Conservation (phyloP, 2,888 invertebrate species). For the Polyommatus icarus region DNA sequence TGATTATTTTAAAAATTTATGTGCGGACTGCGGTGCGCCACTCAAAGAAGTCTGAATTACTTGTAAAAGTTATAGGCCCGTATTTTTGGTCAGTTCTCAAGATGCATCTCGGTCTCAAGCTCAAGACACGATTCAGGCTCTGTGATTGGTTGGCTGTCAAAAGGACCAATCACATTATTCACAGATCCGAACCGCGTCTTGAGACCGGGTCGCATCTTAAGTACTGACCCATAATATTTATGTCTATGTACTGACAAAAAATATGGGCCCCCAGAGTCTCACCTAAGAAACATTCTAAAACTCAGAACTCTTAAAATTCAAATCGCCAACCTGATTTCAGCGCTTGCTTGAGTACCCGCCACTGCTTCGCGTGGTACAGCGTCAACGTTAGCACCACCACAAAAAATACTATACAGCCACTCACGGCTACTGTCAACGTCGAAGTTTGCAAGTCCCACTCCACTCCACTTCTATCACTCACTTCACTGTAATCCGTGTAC, state of each 20-base stretch:
- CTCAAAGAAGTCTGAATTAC: neutral
- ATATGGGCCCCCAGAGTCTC: neutral
- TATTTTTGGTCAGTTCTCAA: too few species aligned
- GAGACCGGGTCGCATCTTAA: too few species aligned
- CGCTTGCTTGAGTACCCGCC: slow-evolving; percentile 88
- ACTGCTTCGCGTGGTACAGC: slow-evolving; percentile 88
- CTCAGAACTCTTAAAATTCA: neutral
- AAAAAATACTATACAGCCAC: slow-evolving; percentile 90
- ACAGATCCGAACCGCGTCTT: too few species aligned
- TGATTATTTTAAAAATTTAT: neutral
- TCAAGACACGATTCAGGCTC: too few species aligned
- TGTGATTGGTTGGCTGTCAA: too few species aligned
- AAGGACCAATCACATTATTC: too few species aligned
- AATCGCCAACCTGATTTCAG: slow-evolving; percentile 85
- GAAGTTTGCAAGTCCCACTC: slow-evolving; percentile 88
- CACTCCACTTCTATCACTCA: slow-evolving; percentile 58
- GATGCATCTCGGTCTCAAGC: too few species aligned
- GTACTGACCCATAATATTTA: too few species aligned
- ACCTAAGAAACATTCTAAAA: neutral
- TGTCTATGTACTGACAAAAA: too few species aligned
- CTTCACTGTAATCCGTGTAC: slow-evolving; percentile 70
- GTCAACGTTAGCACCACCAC: slow-evolving; percentile 88
- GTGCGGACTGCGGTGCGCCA: neutral
- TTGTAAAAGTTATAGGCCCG: neutral
- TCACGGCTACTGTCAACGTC: slow-evolving; percentile 85